Conservation (phyloP, 2,888 invertebrate species). For the Philhelius pedissequus region DNA sequence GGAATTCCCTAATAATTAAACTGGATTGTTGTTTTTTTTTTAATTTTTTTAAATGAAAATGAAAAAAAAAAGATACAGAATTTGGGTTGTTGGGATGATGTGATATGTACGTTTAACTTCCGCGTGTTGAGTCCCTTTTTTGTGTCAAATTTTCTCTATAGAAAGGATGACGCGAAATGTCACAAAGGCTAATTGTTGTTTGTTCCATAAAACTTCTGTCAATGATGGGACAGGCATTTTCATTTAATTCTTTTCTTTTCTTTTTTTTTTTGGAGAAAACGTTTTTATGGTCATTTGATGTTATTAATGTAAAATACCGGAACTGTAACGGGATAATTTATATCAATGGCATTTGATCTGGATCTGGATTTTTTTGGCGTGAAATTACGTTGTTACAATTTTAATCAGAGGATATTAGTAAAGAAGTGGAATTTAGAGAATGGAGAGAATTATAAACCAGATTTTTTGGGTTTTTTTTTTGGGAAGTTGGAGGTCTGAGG, state of each 20-base stretch:
- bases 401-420: neutral
- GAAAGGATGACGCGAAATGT: conserved; percentile 60
- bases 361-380: conserved; percentile 32
- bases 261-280: neutral
- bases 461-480: neutral
- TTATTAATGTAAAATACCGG: conserved; percentile 46
- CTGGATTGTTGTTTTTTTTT: conserved; percentile 43
- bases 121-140: conserved; percentile 54
- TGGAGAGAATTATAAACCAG: too few relatives aligned
- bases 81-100: neutral
- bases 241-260: neutral
- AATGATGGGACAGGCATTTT: conserved; percentile 48
- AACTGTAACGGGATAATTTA: conserved; percentile 43
- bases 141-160: neutral
- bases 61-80: neutral
- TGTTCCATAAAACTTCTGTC: conserved; percentile 35
- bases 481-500: neutral
- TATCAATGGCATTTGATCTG: conserved; percentile 40
- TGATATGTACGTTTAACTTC: conserved; percentile 53
- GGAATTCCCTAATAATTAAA: conserved; percentile 67
- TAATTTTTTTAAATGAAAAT: neutral
- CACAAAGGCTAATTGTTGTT: conserved; percentile 67
- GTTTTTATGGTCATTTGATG: conserved; percentile 60
- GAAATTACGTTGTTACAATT: conserved; percentile 18
- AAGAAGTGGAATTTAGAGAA: neutral